These are phyloP conservation scores for Camponotus fellah DNA, from an alignment of 2,888 invertebrate genomes.

Conservation along the genomic window DNA sequence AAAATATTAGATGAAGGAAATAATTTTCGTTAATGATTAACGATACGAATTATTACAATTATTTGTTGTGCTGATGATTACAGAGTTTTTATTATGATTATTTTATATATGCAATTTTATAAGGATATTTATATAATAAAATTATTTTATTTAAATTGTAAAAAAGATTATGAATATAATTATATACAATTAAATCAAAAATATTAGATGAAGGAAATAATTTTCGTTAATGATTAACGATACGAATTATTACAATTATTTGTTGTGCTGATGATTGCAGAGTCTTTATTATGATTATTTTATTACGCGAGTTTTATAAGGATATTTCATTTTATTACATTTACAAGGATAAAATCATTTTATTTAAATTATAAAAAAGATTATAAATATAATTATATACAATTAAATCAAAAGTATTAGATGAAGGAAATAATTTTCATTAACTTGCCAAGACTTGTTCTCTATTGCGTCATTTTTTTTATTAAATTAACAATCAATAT, in stretches of 20 bases:
- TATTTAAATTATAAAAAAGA: not conserved
- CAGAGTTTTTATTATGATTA: not conserved
- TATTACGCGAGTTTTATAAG: not conserved
- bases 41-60: not conserved
- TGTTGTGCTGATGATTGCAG: not conserved
- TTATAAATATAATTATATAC: not conserved
- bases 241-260: not conserved
- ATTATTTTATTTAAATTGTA: not conserved
- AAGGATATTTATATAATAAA: not conserved
- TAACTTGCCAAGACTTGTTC: not conserved
- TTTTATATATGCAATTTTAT: not conserved
- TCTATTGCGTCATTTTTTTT: not conserved
- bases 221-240: not conserved
- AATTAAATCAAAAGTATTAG: not conserved
- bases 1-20: not conserved
- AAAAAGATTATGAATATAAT: not conserved
- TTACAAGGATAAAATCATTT: not conserved
- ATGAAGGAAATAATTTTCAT: not conserved
- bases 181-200: not conserved
- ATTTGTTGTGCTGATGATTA: not conserved
- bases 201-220: not conserved
- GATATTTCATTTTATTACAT: too few relatives aligned
- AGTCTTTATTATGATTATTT: not conserved
- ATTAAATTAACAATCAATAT: not conserved
- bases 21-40: not conserved